Evolutionary conservation across 2,113 vertebrate genomes (phyloP).

Genomic region (Coracopsis vasa): DNA sequence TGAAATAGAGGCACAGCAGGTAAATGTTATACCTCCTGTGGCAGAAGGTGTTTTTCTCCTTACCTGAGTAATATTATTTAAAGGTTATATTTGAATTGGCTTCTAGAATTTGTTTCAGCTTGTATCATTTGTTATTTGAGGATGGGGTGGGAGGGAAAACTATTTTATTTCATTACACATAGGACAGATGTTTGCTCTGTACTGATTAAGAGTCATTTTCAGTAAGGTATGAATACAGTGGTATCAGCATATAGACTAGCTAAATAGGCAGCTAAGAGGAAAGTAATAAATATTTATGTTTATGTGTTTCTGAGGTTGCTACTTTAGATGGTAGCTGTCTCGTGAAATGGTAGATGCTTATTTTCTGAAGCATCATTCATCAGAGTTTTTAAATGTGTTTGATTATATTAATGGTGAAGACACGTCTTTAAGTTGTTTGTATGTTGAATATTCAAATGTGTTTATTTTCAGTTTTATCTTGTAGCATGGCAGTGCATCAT

Average conservation of each 20-base stretch:
- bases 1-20: background rate
- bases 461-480: background rate
- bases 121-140: background rate
- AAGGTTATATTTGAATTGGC: constrained; percentile 3
- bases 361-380: background rate
- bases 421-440: background rate
- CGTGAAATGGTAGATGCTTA: background rate
- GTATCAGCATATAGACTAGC: background rate
- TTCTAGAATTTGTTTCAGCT: background rate
- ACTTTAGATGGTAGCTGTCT: background rate
- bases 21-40: background rate
- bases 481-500: background rate
- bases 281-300: background rate
- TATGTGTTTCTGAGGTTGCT: background rate
- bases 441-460: background rate
- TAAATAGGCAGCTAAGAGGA: background rate
- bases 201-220: background rate
- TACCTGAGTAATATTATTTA: background rate
- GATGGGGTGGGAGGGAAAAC: background rate
- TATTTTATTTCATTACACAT: background rate
- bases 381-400: background rate
- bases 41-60: background rate
- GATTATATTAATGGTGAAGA: background rate
- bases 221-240: background rate
- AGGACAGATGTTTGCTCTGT: background rate